These are phyloP conservation scores for Propsilocerus akamusi DNA, from an alignment of 1,140 invertebrate genomes.

Conservation along the genomic window DNA sequence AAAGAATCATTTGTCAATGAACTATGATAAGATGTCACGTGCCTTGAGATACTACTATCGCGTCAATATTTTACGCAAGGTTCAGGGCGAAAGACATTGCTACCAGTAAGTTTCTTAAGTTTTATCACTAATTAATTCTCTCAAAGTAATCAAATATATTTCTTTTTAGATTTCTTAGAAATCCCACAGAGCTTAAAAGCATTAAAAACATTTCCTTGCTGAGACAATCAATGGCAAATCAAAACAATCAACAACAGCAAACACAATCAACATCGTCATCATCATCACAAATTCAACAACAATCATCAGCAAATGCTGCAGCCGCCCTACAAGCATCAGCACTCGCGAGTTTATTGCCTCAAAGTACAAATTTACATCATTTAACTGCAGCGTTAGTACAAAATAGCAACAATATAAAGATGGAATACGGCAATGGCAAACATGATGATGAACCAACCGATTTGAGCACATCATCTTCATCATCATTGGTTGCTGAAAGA, in stretches of 20 bases:
- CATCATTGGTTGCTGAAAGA: conserved; percentile 6
- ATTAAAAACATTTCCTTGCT: conserved; percentile 82
- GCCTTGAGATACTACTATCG: conserved; percentile 95
- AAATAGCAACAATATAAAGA: conserved; percentile 19
- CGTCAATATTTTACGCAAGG: conserved; percentile 92
- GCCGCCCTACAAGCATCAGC: conserved; percentile 11
- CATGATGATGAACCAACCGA: conserved; percentile 30
- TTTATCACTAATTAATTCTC: neutral
- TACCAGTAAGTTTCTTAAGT: conserved; percentile 61
- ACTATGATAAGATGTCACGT: conserved; percentile 98
- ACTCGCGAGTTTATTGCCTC: neutral
- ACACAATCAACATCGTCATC: conserved; percentile 10
- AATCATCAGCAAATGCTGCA: conserved; percentile 7
- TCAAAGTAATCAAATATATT: conserved; percentile 12
- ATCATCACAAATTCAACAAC: conserved; percentile 12
- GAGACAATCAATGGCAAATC: conserved; percentile 42
- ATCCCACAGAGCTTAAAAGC: conserved; percentile 77
- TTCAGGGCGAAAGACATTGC: conserved; percentile 90
- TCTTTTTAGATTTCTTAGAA: conserved; percentile 57
- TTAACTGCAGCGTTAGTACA: conserved; percentile 15
- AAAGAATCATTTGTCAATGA: conserved; percentile 98
- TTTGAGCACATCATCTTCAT: conserved; percentile 24
- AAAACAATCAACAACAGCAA: conserved; percentile 7
- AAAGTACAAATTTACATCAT: conserved; percentile 15
- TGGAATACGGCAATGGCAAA: conserved; percentile 13